Evolutionary conservation across 2,888 invertebrate genomes (phyloP), one percentile per base, ranked within the genome.

Genomic region (Polydrusus cervinus): DNA sequence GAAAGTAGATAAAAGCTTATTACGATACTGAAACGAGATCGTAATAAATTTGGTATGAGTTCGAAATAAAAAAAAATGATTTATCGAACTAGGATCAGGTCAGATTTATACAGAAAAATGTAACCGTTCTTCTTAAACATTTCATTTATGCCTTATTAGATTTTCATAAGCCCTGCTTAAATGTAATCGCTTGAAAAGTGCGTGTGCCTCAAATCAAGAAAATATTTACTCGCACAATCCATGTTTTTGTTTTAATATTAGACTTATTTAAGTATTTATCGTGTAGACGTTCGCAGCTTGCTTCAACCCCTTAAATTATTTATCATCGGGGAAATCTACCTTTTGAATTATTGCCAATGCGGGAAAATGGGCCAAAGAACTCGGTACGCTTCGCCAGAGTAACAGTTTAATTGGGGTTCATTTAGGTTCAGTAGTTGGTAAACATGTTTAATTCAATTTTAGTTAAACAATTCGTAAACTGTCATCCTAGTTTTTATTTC

Each of bases 251-350:
- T 53, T 30, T 30, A 53, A 53, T 53, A 53, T 53, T 53, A 53
- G 53, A n/a, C 30, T 30, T 53, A 30, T 25, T 53, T 30, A 53
- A 53, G 25, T 53, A 53, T 53, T 53, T 53, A 53, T 53, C 30
- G 53, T 53, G 25, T 53, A 53, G 53, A 53, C 53, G 53, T 53
- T 53, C 53, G n/a, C 53, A 30, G 53, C 25, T 53, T 25, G 25
- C 53, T 30, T 53, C n/a, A 30, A 53, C 53, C 53, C 30, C 53
- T n/a, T 30, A 53, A 25, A 53, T 53, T 53, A 53, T 53, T 53
- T 53, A 53, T 53, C 53, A 30, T 53, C 25, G 11, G 53, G 53
- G 53, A 53, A 53, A 53, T 53, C 53, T 53, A 53, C 53, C 53
- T 53, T 53, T 30, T 53, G 53, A 53, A 53, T 53, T 53, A 53